A percentile compares a stretch with the other conserved stretches of the same genome.
phyloP scores from a whole-genome alignment of 92 coral and sea anemone genomes.

The Zoanthus sansibaricus region DNA sequence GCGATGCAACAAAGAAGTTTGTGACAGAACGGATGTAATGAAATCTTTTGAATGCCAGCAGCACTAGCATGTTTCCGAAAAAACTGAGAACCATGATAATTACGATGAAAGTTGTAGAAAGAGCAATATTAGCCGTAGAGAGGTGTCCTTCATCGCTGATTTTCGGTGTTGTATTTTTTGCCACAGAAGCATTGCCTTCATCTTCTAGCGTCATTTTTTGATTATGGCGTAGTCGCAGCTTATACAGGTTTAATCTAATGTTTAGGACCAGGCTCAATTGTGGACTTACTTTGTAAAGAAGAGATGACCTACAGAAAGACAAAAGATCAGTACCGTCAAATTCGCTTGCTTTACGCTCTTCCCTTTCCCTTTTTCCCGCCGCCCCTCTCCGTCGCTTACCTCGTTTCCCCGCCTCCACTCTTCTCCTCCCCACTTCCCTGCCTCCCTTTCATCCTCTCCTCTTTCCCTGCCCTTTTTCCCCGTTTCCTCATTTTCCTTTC shows the following conservation, averaged over 20 bases:
- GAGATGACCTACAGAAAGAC: too few species aligned
- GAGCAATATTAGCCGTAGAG: conserved; percentile 44
- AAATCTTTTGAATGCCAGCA: conserved; percentile 75
- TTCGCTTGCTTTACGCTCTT: too few species aligned
- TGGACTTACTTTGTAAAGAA: background rate
- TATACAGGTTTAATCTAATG: background rate
- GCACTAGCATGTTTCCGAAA: conserved; percentile 77
- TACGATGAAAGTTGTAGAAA: conserved; percentile 72
- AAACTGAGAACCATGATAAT: conserved; percentile 73
- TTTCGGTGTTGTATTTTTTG: background rate
- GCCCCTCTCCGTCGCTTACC: too few species aligned
- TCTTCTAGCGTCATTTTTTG: background rate
- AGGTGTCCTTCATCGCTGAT: conserved; percentile 14
- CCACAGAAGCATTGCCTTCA: background rate
- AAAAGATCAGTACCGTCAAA: too few species aligned
- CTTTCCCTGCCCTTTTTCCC: too few species aligned
- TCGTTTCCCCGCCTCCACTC: too few species aligned
- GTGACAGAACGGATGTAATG: conserved; percentile 84
- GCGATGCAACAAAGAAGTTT: conserved; percentile 79
- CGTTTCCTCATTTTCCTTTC: too few species aligned
- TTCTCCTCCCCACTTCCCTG: too few species aligned
- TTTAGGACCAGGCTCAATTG: background rate
- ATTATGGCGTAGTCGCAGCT: background rate
- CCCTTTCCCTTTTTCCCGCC: too few species aligned
- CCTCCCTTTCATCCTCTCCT: too few species aligned